A percentile compares a stretch with the other conserved stretches of the same genome.
Evolutionary conservation across 2,888 invertebrate species (phyloP).

Genomic region (Ischnura elegans): DNA sequence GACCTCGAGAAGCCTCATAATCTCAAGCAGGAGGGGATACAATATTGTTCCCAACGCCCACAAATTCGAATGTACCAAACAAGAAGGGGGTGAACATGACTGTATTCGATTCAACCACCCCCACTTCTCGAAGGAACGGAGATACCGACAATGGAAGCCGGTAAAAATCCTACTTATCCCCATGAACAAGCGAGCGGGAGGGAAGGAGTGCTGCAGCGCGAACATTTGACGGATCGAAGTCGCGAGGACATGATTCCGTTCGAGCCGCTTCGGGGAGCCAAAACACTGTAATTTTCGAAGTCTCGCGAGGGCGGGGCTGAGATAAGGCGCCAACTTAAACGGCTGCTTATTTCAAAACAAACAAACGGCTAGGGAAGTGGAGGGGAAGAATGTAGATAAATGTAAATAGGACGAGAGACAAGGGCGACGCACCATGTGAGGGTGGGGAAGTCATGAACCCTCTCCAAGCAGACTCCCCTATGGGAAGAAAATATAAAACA

Average conservation of each 20-base stretch:
- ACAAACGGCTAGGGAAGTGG: not conserved
- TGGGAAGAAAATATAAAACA: too few relatives aligned
- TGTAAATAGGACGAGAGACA: slow-evolving; percentile 3
- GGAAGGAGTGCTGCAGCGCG: too few relatives aligned
- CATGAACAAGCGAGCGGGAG: not conserved
- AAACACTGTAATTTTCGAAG: not conserved
- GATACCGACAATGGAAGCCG: not conserved
- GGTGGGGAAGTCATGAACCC: not conserved
- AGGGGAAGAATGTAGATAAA: not conserved
- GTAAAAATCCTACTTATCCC: slow-evolving; percentile 1
- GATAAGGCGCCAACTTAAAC: slow-evolving; percentile 15
- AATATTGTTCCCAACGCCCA: not conserved
- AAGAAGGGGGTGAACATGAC: not conserved
- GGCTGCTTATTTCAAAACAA: slow-evolving; percentile 35
- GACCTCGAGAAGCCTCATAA: not conserved
- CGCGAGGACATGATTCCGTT: not conserved
- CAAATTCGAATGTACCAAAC: not conserved
- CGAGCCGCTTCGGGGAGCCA: not conserved
- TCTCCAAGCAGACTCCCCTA: not conserved
- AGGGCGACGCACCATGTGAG: slow-evolving; percentile 1
- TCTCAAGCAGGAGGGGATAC: not conserved
- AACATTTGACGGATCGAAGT: slow-evolving; percentile 3
- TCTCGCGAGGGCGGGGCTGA: not conserved
- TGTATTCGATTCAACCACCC: not conserved
- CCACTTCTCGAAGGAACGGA: too few relatives aligned